Evolutionary conservation across 2,113 vertebrate genomes (phyloP), one percentile per base, ranked within the genome.

Genomic region (Corydoras sp.): DNA sequence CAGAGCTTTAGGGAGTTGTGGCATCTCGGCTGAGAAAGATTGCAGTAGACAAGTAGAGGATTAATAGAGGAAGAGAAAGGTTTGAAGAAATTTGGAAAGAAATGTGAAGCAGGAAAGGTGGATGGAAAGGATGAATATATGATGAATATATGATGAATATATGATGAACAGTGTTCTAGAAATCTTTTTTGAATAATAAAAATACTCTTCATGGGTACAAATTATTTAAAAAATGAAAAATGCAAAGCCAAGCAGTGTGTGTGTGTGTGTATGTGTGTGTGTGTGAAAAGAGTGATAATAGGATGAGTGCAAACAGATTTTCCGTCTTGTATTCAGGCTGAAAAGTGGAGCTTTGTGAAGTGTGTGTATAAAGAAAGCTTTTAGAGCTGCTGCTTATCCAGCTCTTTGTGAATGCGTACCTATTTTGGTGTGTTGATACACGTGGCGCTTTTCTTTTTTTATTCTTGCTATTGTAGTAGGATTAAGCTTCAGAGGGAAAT

Each of bases 401-500:
- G 35, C 35, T 11, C 2, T 14, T 18, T 13, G 4, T 60, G 58
- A 29, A 31, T 61, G 18, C 51, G 58, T 50, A 58, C 60, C 9
- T 3, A 1, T 60, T 7, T 58, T 24, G 4, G 54, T 24, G 48
- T 2, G 54, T 48, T 10, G 35, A 24, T 58, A 10, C 32, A 13
- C 65, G n/a, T 29, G 54, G n/a, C n/a, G 54, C 65, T 55, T 55
- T 49, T 53, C 13, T 12, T 67, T 48, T 60, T 50, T 43, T 43
- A 43, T 43, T 43, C 35, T 43, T 43, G 35, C 1, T 35, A 65
- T 83, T 85, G 65, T 79, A 7, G 12, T 69, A 70, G 71, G 75
- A 78, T 85, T 81, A 76, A 4, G 24, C 65, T 71, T 73, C 68
- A 62, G 50, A 67, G 62, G 77, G 56, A 78, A 75, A 80, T 61